These are phyloP conservation scores for Globodera rostochiensis DNA, from an alignment of 1,140 invertebrate species.

Conservation along the genomic window DNA sequence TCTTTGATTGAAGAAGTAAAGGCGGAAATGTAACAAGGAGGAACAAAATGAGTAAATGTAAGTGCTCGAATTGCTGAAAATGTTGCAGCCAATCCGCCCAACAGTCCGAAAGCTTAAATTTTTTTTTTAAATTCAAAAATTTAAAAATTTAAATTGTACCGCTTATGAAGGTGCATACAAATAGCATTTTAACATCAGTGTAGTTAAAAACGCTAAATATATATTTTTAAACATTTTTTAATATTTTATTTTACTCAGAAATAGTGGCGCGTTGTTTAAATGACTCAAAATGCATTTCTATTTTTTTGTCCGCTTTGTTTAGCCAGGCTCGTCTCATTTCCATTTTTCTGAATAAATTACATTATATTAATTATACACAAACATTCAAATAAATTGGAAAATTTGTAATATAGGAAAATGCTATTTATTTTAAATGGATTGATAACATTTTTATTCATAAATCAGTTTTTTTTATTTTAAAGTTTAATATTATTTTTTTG, in stretches of 20 bases:
- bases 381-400: too few relatives aligned
- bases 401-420: too few relatives aligned
- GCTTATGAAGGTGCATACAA: constrained; percentile 24
- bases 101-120: constrained; percentile 34
- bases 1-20: constrained; percentile 36
- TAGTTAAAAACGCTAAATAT: constrained; percentile 19
- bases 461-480: not conserved
- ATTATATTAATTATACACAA: not conserved
- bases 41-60: constrained; percentile 52
- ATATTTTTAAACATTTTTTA: constrained; percentile 4
- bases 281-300: not conserved
- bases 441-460: not conserved
- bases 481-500: not conserved
- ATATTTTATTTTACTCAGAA: not conserved
- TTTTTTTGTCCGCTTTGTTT: not conserved
- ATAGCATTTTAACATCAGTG: constrained; percentile 13
- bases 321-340: not conserved
- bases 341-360: not conserved
- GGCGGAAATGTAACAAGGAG: constrained; percentile 58
- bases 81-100: constrained; percentile 63
- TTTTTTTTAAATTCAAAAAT: constrained; percentile 3
- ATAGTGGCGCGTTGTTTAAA: not conserved
- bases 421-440: not conserved
- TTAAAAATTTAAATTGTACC: constrained; percentile 9
- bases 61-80: constrained; percentile 59